phyloP scores from a whole-genome alignment of 2,888 invertebrate species.

The Ophonus ardosiacus region DNA sequence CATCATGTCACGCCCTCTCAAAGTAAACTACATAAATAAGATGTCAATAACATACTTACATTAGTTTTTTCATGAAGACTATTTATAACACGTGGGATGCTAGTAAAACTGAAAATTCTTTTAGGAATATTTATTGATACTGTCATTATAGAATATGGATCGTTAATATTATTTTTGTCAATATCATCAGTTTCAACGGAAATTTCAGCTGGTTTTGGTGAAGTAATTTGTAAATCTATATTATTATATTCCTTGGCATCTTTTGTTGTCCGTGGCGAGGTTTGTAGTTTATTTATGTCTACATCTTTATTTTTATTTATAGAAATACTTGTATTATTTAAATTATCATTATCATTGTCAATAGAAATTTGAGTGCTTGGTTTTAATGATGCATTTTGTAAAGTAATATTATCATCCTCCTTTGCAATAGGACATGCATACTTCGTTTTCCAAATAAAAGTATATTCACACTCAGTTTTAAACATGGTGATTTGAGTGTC shows the following conservation, averaged over 20 bases:
- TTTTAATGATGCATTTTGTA: background rate
- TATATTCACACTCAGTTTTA: conserved; percentile 36
- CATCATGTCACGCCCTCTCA: no score
- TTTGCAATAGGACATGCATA: conserved; percentile 17
- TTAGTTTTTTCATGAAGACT: background rate
- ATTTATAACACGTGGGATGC: background rate
- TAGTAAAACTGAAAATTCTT: background rate
- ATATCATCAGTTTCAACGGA: background rate
- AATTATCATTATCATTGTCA: no score
- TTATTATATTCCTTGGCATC: no score
- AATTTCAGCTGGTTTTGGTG: no score
- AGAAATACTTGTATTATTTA: background rate
- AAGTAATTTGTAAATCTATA: no score
- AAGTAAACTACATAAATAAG: background rate
- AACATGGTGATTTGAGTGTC: background rate
- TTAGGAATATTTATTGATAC: background rate
- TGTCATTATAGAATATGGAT: background rate
- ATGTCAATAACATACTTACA: background rate
- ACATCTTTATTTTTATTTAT: background rate
- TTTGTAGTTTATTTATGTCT: no score
- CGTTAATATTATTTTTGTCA: background rate
- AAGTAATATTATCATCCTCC: background rate
- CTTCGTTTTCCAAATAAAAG: conserved; percentile 51
- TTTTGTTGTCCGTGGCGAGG: no score
- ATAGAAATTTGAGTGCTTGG: background rate